These are phyloP conservation scores for Harpalus rufipes DNA, from an alignment of 2,888 invertebrate genomes.

Conservation along the genomic window DNA sequence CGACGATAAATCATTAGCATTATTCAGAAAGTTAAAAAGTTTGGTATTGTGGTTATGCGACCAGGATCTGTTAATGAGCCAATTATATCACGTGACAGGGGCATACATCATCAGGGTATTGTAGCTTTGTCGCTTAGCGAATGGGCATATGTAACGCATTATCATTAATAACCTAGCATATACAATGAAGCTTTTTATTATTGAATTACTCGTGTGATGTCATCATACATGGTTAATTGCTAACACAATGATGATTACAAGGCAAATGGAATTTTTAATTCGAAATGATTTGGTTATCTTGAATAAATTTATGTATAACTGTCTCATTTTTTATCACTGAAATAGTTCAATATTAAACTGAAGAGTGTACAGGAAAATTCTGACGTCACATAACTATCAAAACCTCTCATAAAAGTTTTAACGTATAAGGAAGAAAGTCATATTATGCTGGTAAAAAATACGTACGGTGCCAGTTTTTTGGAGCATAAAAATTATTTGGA, in stretches of 20 bases:
- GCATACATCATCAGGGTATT: slow-evolving; percentile 40
- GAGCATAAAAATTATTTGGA: too few species aligned
- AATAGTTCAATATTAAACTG: too few species aligned
- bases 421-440: too few species aligned
- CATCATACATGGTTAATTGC: slow-evolving; percentile 27
- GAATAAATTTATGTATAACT: not conserved
- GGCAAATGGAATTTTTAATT: not conserved
- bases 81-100: slow-evolving; percentile 44
- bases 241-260: slow-evolving; percentile 24
- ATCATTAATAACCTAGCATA: slow-evolving; percentile 47
- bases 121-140: slow-evolving; percentile 11
- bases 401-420: too few species aligned
- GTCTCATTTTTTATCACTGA: too few species aligned
- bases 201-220: slow-evolving; percentile 31
- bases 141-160: slow-evolving; percentile 44
- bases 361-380: too few species aligned
- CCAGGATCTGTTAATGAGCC: slow-evolving; percentile 50
- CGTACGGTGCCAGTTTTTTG: too few species aligned
- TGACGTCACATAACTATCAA: too few species aligned
- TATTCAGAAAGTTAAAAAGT: not conserved
- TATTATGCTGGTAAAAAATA: too few species aligned
- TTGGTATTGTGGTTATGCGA: slow-evolving; percentile 2
- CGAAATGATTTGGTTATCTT: not conserved
- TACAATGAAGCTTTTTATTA: slow-evolving; percentile 50
- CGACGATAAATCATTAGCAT: not conserved